A percentile compares a stretch with the other conserved stretches of the same genome.
phyloP scores from a whole-genome alignment of 2,888 invertebrate genomes.

The Apoda limacodes region DNA sequence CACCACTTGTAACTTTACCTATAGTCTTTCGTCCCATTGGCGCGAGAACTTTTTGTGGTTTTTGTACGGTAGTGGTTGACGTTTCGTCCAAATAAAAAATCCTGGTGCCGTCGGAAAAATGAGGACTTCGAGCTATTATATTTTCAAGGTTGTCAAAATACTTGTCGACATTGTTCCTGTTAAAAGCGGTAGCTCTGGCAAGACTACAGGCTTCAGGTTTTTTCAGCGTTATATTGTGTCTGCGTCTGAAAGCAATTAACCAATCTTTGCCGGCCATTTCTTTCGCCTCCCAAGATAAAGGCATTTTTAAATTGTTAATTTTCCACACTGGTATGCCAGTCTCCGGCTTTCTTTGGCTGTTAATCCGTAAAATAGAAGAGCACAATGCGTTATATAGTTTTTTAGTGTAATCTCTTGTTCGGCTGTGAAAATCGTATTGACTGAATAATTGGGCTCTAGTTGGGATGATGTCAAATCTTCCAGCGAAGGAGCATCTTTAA shows the following conservation, averaged over 20 bases:
- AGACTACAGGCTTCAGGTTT: constrained; percentile 9
- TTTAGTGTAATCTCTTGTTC: constrained; percentile 13
- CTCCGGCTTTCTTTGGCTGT: constrained; percentile 14
- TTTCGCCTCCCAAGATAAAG: constrained; percentile 8
- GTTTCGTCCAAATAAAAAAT: constrained; percentile 13
- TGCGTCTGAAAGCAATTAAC: constrained; percentile 11
- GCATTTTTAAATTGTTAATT: constrained; percentile 16
- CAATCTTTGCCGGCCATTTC: constrained; percentile 15
- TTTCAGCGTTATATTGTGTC: constrained; percentile 7
- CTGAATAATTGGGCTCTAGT: constrained; percentile 14
- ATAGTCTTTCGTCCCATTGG: constrained; percentile 1
- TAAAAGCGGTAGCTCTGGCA: constrained; percentile 8
- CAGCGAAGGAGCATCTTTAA: too few relatives aligned
- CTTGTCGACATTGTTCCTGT: constrained; percentile 5
- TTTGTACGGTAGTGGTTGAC: constrained; percentile 12
- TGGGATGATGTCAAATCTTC: too few relatives aligned
- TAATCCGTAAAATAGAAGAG: constrained; percentile 16
- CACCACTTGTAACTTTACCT: neutral
- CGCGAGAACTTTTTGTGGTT: constrained; percentile 5
- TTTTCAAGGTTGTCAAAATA: constrained; percentile 8
- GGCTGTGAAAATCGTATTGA: constrained; percentile 12
- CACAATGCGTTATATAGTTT: constrained; percentile 15
- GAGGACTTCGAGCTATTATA: constrained; percentile 4
- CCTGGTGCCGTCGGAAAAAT: constrained; percentile 11
- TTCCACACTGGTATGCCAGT: constrained; percentile 14